A percentile compares a stretch with the other conserved stretches of the same genome.
These are phyloP conservation scores for Pantelozetes paolii DNA, from an alignment of 2,888 invertebrate genomes.

Conservation along the genomic window DNA sequence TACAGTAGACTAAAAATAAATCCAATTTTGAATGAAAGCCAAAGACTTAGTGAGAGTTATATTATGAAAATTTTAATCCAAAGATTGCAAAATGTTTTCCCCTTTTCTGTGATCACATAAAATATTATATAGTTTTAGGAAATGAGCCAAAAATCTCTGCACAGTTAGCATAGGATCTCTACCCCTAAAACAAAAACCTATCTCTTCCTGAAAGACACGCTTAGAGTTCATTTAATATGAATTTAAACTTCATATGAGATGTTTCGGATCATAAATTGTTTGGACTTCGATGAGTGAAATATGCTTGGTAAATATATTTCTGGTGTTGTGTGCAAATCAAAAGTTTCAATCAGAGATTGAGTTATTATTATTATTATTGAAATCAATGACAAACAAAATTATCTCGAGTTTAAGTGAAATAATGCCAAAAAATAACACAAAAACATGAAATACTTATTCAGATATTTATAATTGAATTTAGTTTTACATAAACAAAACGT, in stretches of 20 bases:
- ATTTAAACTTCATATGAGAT: neutral
- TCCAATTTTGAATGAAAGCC: conserved; percentile 13
- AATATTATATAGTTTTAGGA: conserved; percentile 9
- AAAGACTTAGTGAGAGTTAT: neutral
- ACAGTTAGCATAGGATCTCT: neutral
- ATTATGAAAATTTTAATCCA: neutral
- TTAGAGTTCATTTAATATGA: neutral
- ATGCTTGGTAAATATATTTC: neutral
- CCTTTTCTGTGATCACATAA: neutral
- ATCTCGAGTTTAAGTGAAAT: no score
- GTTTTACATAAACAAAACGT: no score
- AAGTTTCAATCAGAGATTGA: neutral
- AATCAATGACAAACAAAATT: no score
- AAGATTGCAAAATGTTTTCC: neutral
- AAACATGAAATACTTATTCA: no score
- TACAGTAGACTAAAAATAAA: neutral
- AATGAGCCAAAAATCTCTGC: neutral
- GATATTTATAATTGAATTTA: no score
- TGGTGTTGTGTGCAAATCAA: neutral
- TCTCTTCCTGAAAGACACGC: neutral
- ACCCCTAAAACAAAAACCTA: neutral
- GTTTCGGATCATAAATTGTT: conserved; percentile 1
- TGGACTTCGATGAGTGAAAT: neutral
- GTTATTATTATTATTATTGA: no score
- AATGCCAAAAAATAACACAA: no score